Evolutionary conservation across 1,140 invertebrate species (phyloP), one percentile per base, ranked within the genome.

Genomic region (Meloidogyne floridensis): DNA sequence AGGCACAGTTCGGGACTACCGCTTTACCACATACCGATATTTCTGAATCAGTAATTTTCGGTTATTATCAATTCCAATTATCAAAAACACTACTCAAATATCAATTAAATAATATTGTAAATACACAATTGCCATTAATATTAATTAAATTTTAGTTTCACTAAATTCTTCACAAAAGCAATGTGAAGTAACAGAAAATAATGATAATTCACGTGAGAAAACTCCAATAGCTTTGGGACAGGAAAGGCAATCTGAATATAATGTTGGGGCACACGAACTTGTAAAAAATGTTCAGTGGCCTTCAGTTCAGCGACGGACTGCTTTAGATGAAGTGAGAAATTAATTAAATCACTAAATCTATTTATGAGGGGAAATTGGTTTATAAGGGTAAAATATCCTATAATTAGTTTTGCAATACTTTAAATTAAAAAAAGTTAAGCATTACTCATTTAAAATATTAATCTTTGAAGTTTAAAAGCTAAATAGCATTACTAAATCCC

Each of bases 131-230:
- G 20, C 20, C 0, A 20, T 20, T 20, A 32, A 32, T 32, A 32
- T 2, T 32, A 32, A 32, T 32, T 32, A 78, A 42, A 15, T 70
- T n/a, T 32, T 11, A 70, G 53, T 42, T 18, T 8, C 18, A 69
- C 8, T 13, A 15, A 72, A 56, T 78, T 20, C 51, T 59, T 59
- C 54, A 59, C 51, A 78, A 71, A 42, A 70, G 15, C 75, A n/a
- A 78, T n/a, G 76, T 78, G 76, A 78, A 78, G 59, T 70, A 70
- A 70, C n/a, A 5, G 75, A 3, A n/a, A 2, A 6, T 5, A 7
- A 75, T 42, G 6, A 15, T 47, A 13, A 51, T 42, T 47, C 20
- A 15, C 53, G 42, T 3, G 42, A 11, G 13, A 20, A 47, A 75
- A 75, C 53, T 4, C 20, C 74, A 15, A 53, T 47, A 59, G 10